Evolutionary conservation across 2,113 vertebrate species (phyloP), one percentile per base, ranked within the genome.

Genomic region (Condylura cristata): DNA sequence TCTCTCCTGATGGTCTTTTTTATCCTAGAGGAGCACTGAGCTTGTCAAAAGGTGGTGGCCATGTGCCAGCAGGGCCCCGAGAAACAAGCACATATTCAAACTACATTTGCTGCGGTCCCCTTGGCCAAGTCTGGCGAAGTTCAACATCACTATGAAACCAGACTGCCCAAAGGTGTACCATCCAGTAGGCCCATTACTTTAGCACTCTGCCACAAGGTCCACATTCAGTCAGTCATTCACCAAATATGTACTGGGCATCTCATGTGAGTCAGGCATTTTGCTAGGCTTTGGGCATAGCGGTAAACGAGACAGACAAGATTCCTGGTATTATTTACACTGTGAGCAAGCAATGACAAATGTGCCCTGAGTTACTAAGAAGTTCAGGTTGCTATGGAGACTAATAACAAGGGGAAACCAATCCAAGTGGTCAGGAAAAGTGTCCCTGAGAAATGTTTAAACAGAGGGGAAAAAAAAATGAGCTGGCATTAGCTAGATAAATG

Each of bases 321-420:
- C 46, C 60, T 90, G 30, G 18, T 81, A 46, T 92, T 72, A 82
- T 53, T 65, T 92, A 76, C 18, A 66, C n/a, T 68, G 32, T 34
- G 56, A 66, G 58, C 28, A 79, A 86, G n/a, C 80, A 86, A 70
- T 41, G 41, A 44, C 63, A 94, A 91, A 79, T 24, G 12, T 63
- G 58, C 70, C 48, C 28, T 70, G 28, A 60, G 44, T 90, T 60
- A 81, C 37, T 84, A 60, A 71, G 34, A 88, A 75, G 37, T 82
- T 87, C 39, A 80, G 12, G 58, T 39, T 89, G 78, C 51, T 89
- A 56, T 30, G n/a, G 84, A 88, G 93, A 94, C 63, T 84, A 68
- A 56, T 24, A 63, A 46, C n/a, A 39, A 20, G 34, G 41, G 37
- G 24, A 93, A 90, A 94, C 34, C 46, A 61, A 37, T 71, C 70